Evolutionary conservation across 64 coral and sea anemone species (phyloP).

Genomic region (Trachythela sp.): DNA sequence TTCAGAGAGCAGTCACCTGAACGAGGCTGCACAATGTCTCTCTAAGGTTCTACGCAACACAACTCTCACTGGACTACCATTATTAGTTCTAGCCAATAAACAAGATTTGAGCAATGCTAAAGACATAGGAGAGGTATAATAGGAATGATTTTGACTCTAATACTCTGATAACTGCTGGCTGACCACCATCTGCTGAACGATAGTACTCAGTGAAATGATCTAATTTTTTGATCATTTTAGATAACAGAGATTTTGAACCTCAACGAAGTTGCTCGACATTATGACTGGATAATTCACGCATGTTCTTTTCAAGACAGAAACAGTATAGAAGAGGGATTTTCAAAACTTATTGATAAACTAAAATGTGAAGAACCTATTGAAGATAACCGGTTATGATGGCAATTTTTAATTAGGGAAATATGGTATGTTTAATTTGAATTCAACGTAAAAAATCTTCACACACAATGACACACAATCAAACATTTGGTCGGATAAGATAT

Average conservation of each 20-base stretch:
- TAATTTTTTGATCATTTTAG: slow-evolving; percentile 6
- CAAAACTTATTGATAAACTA: slow-evolving; percentile 49
- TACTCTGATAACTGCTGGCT: no score
- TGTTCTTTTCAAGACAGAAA: slow-evolving; percentile 49
- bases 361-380: slow-evolving; percentile 16
- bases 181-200: not conserved
- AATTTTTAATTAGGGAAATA: not conserved
- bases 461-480: no score
- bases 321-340: slow-evolving; percentile 35
- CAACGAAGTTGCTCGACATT: slow-evolving; percentile 47
- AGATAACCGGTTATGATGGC: slow-evolving; percentile 47
- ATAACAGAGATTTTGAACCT: slow-evolving; percentile 55
- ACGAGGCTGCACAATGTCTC: slow-evolving; percentile 65
- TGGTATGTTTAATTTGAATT: no score
- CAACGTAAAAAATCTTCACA: no score
- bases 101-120: slow-evolving; percentile 55
- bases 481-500: no score
- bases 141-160: not conserved
- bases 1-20: slow-evolving; percentile 59
- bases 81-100: slow-evolving; percentile 84
- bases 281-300: slow-evolving; percentile 50
- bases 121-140: slow-evolving; percentile 61
- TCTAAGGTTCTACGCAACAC: slow-evolving; percentile 62
- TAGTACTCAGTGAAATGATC: not conserved
- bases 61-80: slow-evolving; percentile 61